Conservation (phyloP, 2,797 vertebrate genomes). For the Pipistrellus nathusii region DNA sequence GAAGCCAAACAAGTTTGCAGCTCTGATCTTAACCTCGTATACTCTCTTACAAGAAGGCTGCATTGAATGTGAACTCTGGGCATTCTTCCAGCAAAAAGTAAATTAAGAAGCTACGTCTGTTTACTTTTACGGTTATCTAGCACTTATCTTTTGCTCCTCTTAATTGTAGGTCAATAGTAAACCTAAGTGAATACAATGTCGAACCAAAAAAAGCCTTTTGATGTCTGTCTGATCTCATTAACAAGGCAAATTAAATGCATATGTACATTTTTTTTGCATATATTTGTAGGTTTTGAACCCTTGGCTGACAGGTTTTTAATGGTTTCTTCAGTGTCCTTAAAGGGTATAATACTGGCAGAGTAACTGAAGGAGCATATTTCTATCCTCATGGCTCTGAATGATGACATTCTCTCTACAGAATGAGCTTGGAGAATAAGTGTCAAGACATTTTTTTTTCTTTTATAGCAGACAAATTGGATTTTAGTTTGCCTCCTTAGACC, state of each 20-base stretch:
- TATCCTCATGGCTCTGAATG: rapidly evolving
- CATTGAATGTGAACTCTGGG: neutral
- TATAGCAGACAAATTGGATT: neutral
- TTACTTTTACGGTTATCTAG: neutral
- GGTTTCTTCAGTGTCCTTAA: neutral
- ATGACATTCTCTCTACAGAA: neutral
- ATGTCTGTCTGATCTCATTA: neutral
- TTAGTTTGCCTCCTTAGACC: neutral
- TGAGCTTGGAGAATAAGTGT: neutral
- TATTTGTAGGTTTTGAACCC: neutral
- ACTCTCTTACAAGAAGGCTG: neutral
- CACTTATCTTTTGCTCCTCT: neutral
- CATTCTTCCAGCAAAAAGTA: neutral
- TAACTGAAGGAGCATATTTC: neutral
- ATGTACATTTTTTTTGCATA: neutral
- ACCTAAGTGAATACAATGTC: neutral
- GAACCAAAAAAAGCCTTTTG: neutral
- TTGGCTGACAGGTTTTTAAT: neutral
- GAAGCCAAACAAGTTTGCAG: neutral
- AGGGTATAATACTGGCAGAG: no score
- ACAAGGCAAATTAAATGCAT: neutral
- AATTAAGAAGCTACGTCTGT: neutral
- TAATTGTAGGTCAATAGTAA: neutral
- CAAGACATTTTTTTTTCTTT: neutral
- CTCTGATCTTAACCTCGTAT: neutral